A percentile compares a stretch with the other conserved stretches of the same genome.
Evolutionary conservation across 2,113 vertebrate species (phyloP).

Genomic region (Caloenas nicobarica): DNA sequence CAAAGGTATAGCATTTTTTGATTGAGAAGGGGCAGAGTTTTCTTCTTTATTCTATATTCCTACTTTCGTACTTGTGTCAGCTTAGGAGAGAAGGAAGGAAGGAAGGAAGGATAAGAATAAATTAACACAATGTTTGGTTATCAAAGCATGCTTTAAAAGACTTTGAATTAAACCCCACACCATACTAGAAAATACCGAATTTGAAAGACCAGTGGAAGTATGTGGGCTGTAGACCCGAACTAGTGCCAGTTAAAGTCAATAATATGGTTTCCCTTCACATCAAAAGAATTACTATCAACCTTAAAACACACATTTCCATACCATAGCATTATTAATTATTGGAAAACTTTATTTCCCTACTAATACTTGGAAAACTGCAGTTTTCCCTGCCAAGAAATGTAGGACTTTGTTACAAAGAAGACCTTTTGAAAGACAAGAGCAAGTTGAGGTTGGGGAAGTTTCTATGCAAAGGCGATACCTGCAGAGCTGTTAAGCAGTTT

Average conservation of each 20-base stretch:
- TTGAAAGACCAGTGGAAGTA: background rate
- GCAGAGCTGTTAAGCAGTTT: background rate
- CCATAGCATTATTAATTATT: background rate
- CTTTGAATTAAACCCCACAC: background rate
- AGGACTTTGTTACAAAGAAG: background rate
- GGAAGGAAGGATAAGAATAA: background rate
- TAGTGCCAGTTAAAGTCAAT: background rate
- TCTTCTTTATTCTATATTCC: background rate
- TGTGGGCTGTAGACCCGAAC: background rate
- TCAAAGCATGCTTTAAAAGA: constrained; percentile 30
- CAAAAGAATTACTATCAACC: background rate
- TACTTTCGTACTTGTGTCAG: background rate
- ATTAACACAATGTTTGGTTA: constrained; percentile 55
- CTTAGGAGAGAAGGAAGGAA: background rate
- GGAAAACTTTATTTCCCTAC: background rate
- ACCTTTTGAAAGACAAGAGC: background rate
- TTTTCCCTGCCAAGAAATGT: background rate
- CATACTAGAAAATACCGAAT: background rate
- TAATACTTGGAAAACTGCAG: background rate
- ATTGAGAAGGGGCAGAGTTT: background rate
- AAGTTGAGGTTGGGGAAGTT: background rate
- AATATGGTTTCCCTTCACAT: background rate
- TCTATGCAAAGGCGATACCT: background rate
- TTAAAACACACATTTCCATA: background rate
- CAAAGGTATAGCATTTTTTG: background rate